Percentiles rank a stretch among this genome's conserved stretches.
phyloP scores from a whole-genome alignment of 2,113 vertebrate species.

The Sapayoa aenigma region DNA sequence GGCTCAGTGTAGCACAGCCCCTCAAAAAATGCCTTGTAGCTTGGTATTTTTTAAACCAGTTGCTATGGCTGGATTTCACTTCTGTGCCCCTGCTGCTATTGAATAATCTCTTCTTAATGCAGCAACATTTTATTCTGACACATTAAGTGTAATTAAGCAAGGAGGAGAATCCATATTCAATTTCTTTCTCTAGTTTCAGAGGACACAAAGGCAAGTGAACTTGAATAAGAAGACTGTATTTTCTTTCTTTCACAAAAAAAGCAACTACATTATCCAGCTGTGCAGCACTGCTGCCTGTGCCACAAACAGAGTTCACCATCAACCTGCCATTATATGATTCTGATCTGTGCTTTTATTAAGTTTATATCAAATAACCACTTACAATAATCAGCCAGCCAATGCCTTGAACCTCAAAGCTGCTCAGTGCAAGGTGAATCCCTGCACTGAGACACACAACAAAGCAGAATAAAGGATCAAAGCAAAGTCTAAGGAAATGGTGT shows the following conservation, averaged over 20 bases:
- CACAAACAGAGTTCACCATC: background rate
- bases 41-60: background rate
- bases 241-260: background rate
- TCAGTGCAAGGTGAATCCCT: background rate
- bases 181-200: background rate
- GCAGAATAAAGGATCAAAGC: background rate
- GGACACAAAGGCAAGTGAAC: background rate
- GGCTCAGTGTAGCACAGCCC: background rate
- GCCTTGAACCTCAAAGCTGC: background rate
- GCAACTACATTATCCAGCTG: background rate
- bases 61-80: background rate
- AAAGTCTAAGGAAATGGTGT: background rate
- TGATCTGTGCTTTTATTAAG: background rate
- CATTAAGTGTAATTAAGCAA: background rate
- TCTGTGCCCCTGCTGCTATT: background rate
- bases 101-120: background rate
- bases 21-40: rapidly evolving
- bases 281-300: background rate
- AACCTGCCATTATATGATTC: background rate
- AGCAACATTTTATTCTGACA: background rate
- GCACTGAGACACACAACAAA: background rate
- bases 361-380: background rate
- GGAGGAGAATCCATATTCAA: background rate
- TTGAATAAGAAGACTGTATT: background rate
- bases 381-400: background rate